Evolutionary conservation across 2,888 invertebrate species (phyloP), one percentile per base, ranked within the genome.

Genomic region (Hypolimnas misippus): DNA sequence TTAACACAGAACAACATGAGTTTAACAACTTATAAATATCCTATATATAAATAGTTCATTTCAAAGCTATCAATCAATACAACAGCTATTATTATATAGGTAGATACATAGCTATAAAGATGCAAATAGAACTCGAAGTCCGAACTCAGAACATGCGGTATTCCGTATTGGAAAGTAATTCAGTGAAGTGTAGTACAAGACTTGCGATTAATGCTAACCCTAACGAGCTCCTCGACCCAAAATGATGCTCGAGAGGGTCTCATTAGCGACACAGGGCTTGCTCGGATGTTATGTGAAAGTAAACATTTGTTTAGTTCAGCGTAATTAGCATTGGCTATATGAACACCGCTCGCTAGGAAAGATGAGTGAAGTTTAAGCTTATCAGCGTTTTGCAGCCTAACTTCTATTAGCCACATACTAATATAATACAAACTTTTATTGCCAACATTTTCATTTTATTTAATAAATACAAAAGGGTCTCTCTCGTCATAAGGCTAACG

Each of bases 161-260:
- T n/a, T n/a, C n/a, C n/a, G 40, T 61, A 62, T 62, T 50, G 57
- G 57, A 54, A 61, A 57, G 21, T 57, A 62, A 65, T 62, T 62
- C 52, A 59, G 46, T 40, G 21, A 40, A 63, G 44, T 51, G 54
- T 19, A 38, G 21, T 58, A 31, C 50, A 49, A 49, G 42, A 33
- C 49, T 54, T 57, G 64, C 51, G 53, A 67, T 68, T 67, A 66
- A 65, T 66, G 61, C 58, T 59, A 61, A 57, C 55, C 63, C 62
- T 70, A 68, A 68, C 65, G 65, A 70, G 68, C 57, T 59, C 57
- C 69, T 68, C 64, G 65, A 70, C 64, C 61, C 60, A 46, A 62
- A 61, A 59, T 66, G 63, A 49, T 64, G 59, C 58, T 57, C n/a
- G 51, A 62, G 60, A 55, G 56, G 55, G 33, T 58, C 63, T 61